A percentile compares a stretch with the other conserved stretches of the same genome.
Evolutionary conservation across 2,797 vertebrate genomes (phyloP).

Genomic region (Picus viridis): DNA sequence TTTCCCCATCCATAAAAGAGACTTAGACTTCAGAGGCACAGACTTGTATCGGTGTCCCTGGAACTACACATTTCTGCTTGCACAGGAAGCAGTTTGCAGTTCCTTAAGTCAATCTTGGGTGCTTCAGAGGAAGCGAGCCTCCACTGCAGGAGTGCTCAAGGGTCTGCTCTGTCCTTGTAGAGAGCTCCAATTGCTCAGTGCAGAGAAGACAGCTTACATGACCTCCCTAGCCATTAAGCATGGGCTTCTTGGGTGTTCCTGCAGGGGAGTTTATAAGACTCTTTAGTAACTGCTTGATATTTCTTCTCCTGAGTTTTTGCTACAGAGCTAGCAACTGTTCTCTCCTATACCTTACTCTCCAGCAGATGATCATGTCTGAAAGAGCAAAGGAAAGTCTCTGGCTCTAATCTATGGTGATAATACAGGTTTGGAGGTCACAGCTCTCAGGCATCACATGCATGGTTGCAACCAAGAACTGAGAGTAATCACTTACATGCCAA

Average conservation of each 20-base stretch:
- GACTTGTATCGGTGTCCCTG: not conserved
- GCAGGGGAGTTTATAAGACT: not conserved
- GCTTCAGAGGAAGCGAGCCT: not conserved
- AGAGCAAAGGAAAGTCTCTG: not conserved
- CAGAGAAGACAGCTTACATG: not conserved
- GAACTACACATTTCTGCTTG: not conserved
- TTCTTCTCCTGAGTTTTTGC: not conserved
- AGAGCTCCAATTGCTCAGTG: not conserved
- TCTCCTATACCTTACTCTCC: not conserved
- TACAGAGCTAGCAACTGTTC: not conserved
- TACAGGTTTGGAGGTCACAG: not conserved
- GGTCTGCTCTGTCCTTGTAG: not conserved
- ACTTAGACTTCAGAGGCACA: not conserved
- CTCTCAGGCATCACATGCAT: not conserved
- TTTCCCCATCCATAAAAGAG: not conserved
- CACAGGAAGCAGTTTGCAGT: not conserved
- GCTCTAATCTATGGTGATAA: not conserved
- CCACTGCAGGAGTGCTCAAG: not conserved
- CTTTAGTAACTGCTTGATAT: not conserved
- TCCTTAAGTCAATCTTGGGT: not conserved
- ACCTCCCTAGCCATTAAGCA: not conserved
- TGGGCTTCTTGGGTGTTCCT: not conserved
- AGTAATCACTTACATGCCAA: fast-evolving
- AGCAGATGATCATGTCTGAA: not conserved
- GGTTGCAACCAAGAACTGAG: not conserved